These are phyloP conservation scores for Capreolus pygargus DNA, from an alignment of 2,113 vertebrate genomes.

Conservation along the genomic window DNA sequence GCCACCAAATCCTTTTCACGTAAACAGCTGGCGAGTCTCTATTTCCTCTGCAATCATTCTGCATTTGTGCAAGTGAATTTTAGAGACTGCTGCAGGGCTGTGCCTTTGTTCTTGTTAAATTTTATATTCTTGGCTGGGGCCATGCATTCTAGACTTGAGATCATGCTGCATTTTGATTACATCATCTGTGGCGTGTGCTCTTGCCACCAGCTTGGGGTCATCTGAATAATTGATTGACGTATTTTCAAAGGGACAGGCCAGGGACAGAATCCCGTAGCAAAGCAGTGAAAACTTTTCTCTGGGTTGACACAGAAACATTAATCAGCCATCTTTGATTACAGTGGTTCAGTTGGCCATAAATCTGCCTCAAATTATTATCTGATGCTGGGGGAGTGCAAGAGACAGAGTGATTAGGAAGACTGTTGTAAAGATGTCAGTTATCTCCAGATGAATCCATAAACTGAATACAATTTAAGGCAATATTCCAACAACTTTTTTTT, in stretches of 20 bases:
- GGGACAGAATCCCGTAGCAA: slow-evolving; percentile 4
- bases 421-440: not conserved
- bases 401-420: not conserved
- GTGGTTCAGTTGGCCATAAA: not conserved
- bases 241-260: slow-evolving; percentile 46
- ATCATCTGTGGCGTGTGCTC: not conserved
- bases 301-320: not conserved
- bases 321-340: slow-evolving; percentile 19
- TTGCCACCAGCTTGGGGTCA: not conserved
- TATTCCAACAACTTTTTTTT: not conserved
- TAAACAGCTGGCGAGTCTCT: not conserved
- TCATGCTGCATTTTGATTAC: slow-evolving; percentile 43
- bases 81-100: not conserved
- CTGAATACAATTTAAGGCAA: slow-evolving; percentile 22
- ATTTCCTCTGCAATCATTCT: not conserved
- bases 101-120: not conserved
- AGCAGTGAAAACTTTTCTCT: slow-evolving; percentile 12
- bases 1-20: slow-evolving; percentile 12
- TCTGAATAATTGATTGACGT: slow-evolving; percentile 52
- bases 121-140: not conserved
- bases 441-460: not conserved
- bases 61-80: slow-evolving; percentile 39
- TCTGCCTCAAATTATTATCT: not conserved
- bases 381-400: not conserved
- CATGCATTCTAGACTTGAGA: not conserved